phyloP scores from a whole-genome alignment of 1,140 invertebrate species.

The Drosophila saltans region DNA sequence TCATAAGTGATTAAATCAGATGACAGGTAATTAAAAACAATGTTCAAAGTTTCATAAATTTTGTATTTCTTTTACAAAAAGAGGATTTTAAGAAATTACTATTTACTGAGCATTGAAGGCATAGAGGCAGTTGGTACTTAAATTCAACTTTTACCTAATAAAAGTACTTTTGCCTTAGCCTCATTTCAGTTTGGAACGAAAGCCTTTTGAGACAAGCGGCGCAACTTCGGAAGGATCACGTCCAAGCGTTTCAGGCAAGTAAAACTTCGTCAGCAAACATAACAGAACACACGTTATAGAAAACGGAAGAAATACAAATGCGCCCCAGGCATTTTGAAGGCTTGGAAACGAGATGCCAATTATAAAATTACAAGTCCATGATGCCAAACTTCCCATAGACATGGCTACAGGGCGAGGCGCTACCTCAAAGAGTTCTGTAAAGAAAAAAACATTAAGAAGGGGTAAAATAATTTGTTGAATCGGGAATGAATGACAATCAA shows the following conservation, averaged over 20 bases:
- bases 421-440: slow-evolving; percentile 93
- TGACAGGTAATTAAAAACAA: too few relatives aligned
- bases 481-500: too few relatives aligned
- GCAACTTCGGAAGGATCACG: slow-evolving; percentile 86
- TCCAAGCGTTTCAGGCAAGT: slow-evolving; percentile 89
- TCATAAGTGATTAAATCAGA: too few relatives aligned
- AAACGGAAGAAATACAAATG: slow-evolving; percentile 90
- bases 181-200: slow-evolving; percentile 81
- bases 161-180: slow-evolving; percentile 23
- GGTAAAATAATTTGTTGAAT: too few relatives aligned
- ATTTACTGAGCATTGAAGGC: slow-evolving; percentile 12
- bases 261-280: slow-evolving; percentile 86
- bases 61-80: too few relatives aligned
- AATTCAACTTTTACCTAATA: slow-evolving; percentile 10
- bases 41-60: too few relatives aligned
- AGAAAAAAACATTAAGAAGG: slow-evolving; percentile 23
- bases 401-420: slow-evolving; percentile 92
- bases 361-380: slow-evolving; percentile 96
- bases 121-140: slow-evolving; percentile 30
- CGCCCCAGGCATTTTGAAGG: slow-evolving; percentile 86
- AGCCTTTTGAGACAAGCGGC: slow-evolving; percentile 84
- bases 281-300: slow-evolving; percentile 85
- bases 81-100: not conserved
- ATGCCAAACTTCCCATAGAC: slow-evolving; percentile 93
- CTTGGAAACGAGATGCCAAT: slow-evolving; percentile 92